Conservation (phyloP, 2,797 vertebrate species). For the Phoeniculus purpureus region DNA sequence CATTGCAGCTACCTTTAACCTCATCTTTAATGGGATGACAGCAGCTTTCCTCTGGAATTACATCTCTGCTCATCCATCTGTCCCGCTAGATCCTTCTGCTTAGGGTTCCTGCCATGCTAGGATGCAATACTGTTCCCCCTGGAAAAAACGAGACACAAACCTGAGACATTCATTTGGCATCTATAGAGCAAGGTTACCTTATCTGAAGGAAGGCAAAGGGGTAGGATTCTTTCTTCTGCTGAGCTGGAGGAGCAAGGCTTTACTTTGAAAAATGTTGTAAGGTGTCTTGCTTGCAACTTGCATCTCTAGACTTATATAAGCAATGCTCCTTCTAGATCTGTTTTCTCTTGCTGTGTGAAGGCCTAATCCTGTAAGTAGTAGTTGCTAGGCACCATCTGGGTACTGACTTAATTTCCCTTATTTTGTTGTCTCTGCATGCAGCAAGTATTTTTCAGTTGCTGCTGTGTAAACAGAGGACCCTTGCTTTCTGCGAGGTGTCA, state of each 20-base stretch:
- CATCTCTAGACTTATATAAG: background rate
- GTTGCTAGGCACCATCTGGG: background rate
- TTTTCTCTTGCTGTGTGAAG: background rate
- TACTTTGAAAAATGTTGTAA: background rate
- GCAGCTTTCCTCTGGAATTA: slow-evolving; percentile 73
- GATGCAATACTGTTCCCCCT: background rate
- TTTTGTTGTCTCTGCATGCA: background rate
- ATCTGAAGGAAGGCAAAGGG: background rate
- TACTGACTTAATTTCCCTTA: background rate
- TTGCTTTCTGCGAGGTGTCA: background rate
- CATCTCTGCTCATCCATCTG: slow-evolving; percentile 70
- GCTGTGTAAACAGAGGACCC: background rate
- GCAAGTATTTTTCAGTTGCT: slow-evolving; percentile 12
- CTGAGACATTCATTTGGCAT: background rate
- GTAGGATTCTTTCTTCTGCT: background rate
- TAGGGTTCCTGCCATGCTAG: background rate
- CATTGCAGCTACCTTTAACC: slow-evolving; percentile 77
- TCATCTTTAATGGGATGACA: slow-evolving; percentile 76
- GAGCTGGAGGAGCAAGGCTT: background rate
- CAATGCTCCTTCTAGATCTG: background rate
- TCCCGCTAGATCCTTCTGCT: slow-evolving; percentile 34
- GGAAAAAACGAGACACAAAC: background rate
- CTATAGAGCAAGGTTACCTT: background rate
- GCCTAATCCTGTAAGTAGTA: background rate
- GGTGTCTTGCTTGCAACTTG: background rate